Evolutionary conservation across 2,888 invertebrate species (phyloP).

Genomic region (Athrips mouffetella): DNA sequence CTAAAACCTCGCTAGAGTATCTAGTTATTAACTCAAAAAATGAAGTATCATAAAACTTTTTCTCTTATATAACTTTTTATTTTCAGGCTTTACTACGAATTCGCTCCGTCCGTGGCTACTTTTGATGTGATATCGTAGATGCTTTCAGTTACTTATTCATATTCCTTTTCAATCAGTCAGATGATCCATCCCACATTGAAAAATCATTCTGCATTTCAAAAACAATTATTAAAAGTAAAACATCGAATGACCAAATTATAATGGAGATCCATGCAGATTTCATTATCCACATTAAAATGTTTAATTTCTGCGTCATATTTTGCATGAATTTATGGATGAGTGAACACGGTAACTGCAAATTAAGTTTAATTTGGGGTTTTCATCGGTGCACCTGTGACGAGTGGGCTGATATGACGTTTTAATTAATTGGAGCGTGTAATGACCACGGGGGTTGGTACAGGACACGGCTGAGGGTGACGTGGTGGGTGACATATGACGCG

Average conservation of each 20-base stretch:
- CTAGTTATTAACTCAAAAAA: too few relatives aligned
- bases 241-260: slow-evolving; percentile 18
- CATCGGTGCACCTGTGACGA: slow-evolving; percentile 51
- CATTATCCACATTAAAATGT: slow-evolving; percentile 20
- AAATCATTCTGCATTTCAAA: too few relatives aligned
- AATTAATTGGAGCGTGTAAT: slow-evolving; percentile 60
- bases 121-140: too few relatives aligned
- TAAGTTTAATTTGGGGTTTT: slow-evolving; percentile 27
- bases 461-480: background rate
- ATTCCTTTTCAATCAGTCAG: too few relatives aligned
- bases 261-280: slow-evolving; percentile 1
- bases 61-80: too few relatives aligned
- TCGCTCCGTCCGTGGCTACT: too few relatives aligned
- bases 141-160: too few relatives aligned
- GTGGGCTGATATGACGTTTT: slow-evolving; percentile 53
- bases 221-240: too few relatives aligned
- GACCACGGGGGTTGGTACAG: slow-evolving; percentile 33
- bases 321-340: slow-evolving; percentile 3
- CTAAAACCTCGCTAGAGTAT: too few relatives aligned
- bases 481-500: slow-evolving; percentile 43
- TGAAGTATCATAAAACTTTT: too few relatives aligned
- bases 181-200: too few relatives aligned
- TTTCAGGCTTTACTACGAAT: too few relatives aligned
- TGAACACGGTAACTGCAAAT: slow-evolving; percentile 6
- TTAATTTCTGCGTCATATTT: slow-evolving; percentile 4